Conservation (phyloP, 2,113 vertebrate genomes). For the western clawed frog (Xenopus tropicalis) region DNA sequence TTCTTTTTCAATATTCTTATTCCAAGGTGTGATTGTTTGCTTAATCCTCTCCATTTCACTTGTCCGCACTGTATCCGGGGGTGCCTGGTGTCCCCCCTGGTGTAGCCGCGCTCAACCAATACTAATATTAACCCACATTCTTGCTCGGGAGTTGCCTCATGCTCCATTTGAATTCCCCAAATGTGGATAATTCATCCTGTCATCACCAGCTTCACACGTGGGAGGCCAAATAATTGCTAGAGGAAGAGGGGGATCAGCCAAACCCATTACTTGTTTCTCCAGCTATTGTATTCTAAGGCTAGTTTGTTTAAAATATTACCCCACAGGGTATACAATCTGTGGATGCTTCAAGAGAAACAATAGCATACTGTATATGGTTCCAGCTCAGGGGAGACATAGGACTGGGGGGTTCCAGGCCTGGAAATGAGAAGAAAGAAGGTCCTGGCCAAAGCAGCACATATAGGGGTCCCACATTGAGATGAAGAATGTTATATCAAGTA, state of each 20-base stretch:
- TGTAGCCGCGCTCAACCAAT: slow-evolving; percentile 3
- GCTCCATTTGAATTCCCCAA: slow-evolving; percentile 9
- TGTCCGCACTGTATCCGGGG: slow-evolving; percentile 22
- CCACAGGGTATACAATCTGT: no score
- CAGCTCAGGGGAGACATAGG: no score
- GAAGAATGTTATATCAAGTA: no score
- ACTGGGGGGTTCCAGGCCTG: no score
- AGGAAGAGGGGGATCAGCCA: slow-evolving; percentile 26
- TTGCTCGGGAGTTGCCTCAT: slow-evolving; percentile 1
- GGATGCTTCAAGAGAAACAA: no score
- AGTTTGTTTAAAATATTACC: no score
- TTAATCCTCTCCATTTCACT: slow-evolving; percentile 20
- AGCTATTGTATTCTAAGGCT: no score
- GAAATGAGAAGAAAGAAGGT: no score
- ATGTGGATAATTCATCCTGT: slow-evolving; percentile 28
- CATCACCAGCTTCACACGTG: slow-evolving; percentile 11
- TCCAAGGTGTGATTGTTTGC: slow-evolving; percentile 8
- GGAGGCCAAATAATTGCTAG: not conserved
- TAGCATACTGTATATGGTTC: no score
- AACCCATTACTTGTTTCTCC: not conserved
- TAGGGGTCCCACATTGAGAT: no score
- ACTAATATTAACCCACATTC: not conserved
- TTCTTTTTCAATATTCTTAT: slow-evolving; percentile 4
- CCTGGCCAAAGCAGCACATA: no score
- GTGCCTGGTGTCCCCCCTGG: not conserved